Conservation (phyloP, 2,113 vertebrate species). For the Tringa solitaria region DNA sequence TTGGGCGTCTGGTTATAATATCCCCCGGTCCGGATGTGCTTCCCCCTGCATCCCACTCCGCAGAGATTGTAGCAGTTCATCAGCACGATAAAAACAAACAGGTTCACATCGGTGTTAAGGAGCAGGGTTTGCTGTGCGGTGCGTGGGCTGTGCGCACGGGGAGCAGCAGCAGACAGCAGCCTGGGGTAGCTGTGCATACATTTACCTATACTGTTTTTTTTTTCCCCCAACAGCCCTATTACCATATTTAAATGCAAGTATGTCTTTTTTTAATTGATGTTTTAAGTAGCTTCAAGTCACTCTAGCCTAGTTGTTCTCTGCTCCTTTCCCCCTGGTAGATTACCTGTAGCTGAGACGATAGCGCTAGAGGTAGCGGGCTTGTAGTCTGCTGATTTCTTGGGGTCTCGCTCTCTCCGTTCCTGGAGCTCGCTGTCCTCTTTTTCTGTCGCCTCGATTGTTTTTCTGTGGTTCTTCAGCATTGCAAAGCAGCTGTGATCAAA, state of each 20-base stretch:
- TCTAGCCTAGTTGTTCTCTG: slow-evolving; percentile 64
- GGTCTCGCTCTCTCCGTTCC: neutral
- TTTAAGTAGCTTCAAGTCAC: slow-evolving; percentile 71
- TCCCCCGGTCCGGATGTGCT: neutral
- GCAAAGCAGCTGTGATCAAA: slow-evolving; percentile 48
- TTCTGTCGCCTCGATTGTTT: neutral
- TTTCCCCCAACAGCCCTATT: slow-evolving; percentile 77
- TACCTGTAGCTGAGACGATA: slow-evolving; percentile 56
- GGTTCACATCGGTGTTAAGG: rapidly evolving
- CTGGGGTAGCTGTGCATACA: neutral
- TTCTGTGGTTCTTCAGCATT: neutral
- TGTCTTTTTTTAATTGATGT: slow-evolving; percentile 75
- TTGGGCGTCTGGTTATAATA: neutral
- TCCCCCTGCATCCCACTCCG: neutral
- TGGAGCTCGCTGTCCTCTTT: neutral
- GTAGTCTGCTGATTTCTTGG: slow-evolving; percentile 54
- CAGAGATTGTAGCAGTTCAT: neutral
- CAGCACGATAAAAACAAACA: neutral
- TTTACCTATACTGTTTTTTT: slow-evolving; percentile 73
- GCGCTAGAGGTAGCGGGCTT: slow-evolving; percentile 65
- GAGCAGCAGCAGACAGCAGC: neutral
- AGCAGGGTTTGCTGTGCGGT: neutral
- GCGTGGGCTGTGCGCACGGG: neutral
- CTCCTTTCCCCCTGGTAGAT: slow-evolving; percentile 54
- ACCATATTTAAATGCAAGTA: slow-evolving; percentile 87